Evolutionary conservation across 2,113 vertebrate species (phyloP).

Genomic region (Campylomormyrus numenius): DNA sequence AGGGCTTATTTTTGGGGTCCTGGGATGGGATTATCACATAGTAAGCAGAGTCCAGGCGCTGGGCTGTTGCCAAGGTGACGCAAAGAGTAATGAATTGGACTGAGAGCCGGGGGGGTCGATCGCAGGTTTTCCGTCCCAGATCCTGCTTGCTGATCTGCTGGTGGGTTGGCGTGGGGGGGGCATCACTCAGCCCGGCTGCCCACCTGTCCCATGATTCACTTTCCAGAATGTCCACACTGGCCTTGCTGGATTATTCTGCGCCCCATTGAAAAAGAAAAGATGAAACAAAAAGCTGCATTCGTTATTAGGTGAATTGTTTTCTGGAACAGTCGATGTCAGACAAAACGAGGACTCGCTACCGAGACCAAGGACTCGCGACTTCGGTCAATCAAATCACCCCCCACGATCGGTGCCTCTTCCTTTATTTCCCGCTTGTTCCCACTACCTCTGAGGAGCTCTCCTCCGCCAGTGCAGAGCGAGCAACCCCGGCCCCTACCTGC

Average conservation of each 20-base stretch:
- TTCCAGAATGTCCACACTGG: neutral
- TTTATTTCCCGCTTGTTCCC: constrained; percentile 20
- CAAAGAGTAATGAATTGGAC: constrained; percentile 24
- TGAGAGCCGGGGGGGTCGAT: constrained; percentile 5
- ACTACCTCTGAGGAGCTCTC: constrained; percentile 11
- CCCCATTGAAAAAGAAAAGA: neutral
- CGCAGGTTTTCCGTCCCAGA: neutral
- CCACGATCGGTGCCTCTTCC: neutral
- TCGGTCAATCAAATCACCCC: neutral
- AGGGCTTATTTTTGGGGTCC: constrained; percentile 38
- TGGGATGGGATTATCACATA: constrained; percentile 42
- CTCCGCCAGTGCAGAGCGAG: no score
- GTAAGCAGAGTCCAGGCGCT: constrained; percentile 24
- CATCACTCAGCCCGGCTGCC: neutral
- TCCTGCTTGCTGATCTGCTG: neutral
- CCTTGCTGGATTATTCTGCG: neutral
- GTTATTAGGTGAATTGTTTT: neutral
- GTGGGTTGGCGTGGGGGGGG: neutral
- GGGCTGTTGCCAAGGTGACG: neutral
- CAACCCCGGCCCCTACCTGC: no score
- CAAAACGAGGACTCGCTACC: neutral
- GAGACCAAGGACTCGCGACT: neutral
- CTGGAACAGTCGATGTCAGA: neutral
- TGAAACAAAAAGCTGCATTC: neutral
- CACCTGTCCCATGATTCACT: neutral